Evolutionary conservation across 2,888 invertebrate genomes (phyloP).

Genomic region (Patella depressa): DNA sequence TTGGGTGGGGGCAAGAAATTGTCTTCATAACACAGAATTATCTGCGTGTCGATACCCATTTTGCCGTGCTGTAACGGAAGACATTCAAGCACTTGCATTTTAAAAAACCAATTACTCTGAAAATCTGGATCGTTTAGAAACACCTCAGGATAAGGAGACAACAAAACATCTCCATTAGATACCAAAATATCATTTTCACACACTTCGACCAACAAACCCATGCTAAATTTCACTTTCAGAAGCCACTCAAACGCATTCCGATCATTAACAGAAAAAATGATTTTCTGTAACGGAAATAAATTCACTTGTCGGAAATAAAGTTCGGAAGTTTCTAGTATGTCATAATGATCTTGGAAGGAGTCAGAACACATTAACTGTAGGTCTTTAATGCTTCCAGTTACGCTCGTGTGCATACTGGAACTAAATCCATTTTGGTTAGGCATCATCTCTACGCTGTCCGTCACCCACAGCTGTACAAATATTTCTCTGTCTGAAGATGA

Average conservation of each 20-base stretch:
- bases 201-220: conserved; percentile 51
- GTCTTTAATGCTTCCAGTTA: background rate
- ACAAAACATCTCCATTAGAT: conserved; percentile 56
- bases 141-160: conserved; percentile 49
- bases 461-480: background rate
- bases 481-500: background rate
- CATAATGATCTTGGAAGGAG: conserved; percentile 55
- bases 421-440: background rate
- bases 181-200: conserved; percentile 48
- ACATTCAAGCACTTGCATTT: conserved; percentile 57
- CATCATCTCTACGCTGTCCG: background rate
- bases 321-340: conserved; percentile 38
- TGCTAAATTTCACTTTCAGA: conserved; percentile 52
- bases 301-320: conserved; percentile 46
- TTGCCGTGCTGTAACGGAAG: conserved; percentile 57
- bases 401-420: background rate
- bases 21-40: conserved; percentile 52
- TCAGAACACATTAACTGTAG: conserved; percentile 34
- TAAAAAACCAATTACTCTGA: conserved; percentile 49
- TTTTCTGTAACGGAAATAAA: conserved; percentile 51
- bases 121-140: conserved; percentile 51
- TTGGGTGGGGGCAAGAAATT: conserved; percentile 26
- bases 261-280: conserved; percentile 54
- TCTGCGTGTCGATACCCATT: conserved; percentile 53
- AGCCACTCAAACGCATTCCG: conserved; percentile 55